Base-by-base conservation (phyloP, 2,113 vertebrate genomes). In the Rafetus swinhoei region DNA sequence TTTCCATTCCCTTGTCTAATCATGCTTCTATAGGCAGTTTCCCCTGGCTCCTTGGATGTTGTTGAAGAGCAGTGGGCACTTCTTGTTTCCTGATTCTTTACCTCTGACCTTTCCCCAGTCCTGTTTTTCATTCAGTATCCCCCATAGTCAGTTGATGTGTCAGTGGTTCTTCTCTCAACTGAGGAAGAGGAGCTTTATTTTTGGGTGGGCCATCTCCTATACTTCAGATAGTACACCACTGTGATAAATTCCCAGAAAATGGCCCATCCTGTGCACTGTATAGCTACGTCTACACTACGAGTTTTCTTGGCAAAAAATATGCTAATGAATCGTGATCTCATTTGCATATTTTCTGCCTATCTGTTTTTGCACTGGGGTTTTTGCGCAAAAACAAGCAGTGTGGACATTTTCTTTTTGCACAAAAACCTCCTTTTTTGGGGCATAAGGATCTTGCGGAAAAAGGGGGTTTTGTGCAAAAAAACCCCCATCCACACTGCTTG, bases 191-290 rank as follows among this genome's bases (percentile, higher is more conserved):
- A 7, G 7, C 65, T 72, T 72, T 72, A 72, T 72, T 72, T 35
- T 19, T 72, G 65, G 16, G n/a, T 7, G 16, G 32, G 32, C 65
- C 65, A 60, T n/a, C 32, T 32, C 16, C 15, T 7, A 7, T n/a
- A 19, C 32, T 69, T 69, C 65, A 69, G 18, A 69, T 19, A 69
- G 7, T 32, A 15, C 1, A 10, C 0, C 0, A 2, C 29, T 15
- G 8, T 7, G 15, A 65, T 39, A 72, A 35, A 82, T 80, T 39
- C 1, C 0, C 9, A 55, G 35, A 22, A 15, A 2, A 81, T 3
- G 72, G 15, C 5, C 21, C 5, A 25, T 10, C 9, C 39, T 9
- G 9, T 79, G 29, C 1, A 0, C 1, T 13, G 39, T 39, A 39
- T 39, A 4, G 39, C 39, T 39, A 39, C 4, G 39, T 39, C 39